Percentiles rank a stretch among this genome's conserved stretches.
phyloP scores from a whole-genome alignment of 2,888 invertebrate species.

The Acleris cristana region DNA sequence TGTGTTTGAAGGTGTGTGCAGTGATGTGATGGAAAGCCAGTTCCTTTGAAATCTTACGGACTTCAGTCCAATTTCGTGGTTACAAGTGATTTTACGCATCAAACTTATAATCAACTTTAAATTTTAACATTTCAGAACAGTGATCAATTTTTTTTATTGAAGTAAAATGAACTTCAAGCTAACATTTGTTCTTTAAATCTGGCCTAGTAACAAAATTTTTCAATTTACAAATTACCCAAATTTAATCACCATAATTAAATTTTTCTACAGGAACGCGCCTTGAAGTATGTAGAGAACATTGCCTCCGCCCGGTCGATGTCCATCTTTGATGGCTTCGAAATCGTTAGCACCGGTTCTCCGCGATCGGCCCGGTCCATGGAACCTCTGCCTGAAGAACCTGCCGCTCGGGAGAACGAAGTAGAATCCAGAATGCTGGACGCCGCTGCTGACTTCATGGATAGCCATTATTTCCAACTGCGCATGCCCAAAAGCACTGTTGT shows the following conservation, averaged over 20 bases:
- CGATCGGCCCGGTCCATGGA: conserved; percentile 85
- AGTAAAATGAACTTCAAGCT: too few species aligned
- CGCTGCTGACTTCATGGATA: conserved; percentile 89
- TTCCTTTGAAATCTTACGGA: background rate
- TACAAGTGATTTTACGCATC: too few species aligned
- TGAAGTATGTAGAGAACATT: conserved; percentile 86
- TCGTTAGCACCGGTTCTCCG: conserved; percentile 76
- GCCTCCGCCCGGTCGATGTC: conserved; percentile 80
- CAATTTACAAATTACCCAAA: too few species aligned
- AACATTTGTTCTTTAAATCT: too few species aligned
- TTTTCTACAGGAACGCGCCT: conserved; percentile 86
- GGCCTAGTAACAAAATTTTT: too few species aligned
- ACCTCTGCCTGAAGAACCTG: conserved; percentile 87
- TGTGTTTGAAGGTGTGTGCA: conserved; percentile 89
- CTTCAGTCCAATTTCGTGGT: background rate
- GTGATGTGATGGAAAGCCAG: conserved; percentile 54
- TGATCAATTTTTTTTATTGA: too few species aligned
- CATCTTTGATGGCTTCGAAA: conserved; percentile 84
- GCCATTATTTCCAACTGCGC: conserved; percentile 92
- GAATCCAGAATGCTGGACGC: conserved; percentile 89
- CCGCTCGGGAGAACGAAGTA: conserved; percentile 89
- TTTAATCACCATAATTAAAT: background rate
- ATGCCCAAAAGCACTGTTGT: conserved; percentile 89
- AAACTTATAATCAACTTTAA: too few species aligned
- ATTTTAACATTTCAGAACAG: too few species aligned